These are phyloP conservation scores for Saxicola maurus DNA, from an alignment of 2,797 vertebrate species.

Conservation along the genomic window DNA sequence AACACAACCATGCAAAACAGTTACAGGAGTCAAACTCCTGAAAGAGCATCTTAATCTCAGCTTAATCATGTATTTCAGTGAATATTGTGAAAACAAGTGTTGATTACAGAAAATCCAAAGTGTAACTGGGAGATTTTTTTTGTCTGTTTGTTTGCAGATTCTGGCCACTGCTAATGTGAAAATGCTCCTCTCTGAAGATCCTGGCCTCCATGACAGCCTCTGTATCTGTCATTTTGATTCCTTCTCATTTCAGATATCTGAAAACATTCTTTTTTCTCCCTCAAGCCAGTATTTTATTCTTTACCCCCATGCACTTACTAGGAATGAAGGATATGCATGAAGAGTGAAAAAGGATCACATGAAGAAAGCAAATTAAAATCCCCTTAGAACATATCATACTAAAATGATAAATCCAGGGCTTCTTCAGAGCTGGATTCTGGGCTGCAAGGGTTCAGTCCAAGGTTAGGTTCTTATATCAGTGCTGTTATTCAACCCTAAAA, in stretches of 20 bases:
- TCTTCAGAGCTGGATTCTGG: background rate
- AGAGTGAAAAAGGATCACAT: background rate
- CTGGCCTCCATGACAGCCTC: background rate
- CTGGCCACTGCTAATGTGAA: background rate
- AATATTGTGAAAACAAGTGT: background rate
- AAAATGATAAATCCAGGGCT: background rate
- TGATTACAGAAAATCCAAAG: conserved; percentile 25
- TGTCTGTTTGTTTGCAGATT: background rate
- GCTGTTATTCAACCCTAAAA: background rate
- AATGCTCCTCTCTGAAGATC: background rate
- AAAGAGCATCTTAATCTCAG: conserved; percentile 27
- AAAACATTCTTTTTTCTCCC: background rate
- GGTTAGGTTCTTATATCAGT: background rate
- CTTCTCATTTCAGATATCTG: background rate
- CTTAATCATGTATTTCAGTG: background rate
- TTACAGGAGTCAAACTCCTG: conserved; percentile 35
- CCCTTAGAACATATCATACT: background rate
- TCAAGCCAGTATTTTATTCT: background rate
- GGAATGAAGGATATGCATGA: background rate
- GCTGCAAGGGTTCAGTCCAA: background rate
- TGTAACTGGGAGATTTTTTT: background rate
- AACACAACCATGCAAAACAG: conserved; percentile 15
- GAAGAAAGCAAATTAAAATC: conserved; percentile 1
- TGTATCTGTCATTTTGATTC: background rate
- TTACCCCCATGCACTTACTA: background rate